Evolutionary conservation across 2,113 vertebrate species (phyloP).

Genomic region (Cyprinodon tularosa): DNA sequence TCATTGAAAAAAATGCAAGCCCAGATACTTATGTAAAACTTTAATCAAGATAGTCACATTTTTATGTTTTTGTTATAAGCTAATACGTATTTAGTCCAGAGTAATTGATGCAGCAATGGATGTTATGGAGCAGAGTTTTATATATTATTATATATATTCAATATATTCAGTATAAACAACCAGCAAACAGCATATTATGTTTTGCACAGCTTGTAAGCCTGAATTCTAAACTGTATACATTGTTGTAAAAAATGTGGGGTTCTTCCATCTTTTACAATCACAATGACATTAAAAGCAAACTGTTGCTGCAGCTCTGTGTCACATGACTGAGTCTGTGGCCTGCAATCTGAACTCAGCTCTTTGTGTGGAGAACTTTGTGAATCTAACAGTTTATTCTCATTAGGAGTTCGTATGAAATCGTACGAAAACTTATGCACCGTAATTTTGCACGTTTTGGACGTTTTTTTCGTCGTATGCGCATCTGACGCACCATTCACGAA

Average conservation of each 20-base stretch:
- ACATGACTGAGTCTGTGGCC: neutral
- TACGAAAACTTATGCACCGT: too few species aligned
- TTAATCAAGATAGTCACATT: neutral
- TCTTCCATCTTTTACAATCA: neutral
- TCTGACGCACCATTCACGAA: too few species aligned
- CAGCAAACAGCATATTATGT: neutral
- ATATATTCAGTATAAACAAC: neutral
- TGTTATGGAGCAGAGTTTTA: neutral
- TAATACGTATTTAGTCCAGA: too few species aligned
- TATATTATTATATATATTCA: neutral
- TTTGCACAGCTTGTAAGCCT: neutral
- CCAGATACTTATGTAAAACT: neutral
- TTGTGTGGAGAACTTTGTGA: neutral
- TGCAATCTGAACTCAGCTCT: neutral
- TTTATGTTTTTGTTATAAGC: too few species aligned
- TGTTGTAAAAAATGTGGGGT: too few species aligned
- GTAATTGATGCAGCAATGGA: too few species aligned
- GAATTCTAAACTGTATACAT: too few species aligned
- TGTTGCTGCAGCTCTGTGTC: neutral
- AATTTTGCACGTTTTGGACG: too few species aligned
- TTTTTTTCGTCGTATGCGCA: too few species aligned
- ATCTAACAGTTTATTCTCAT: too few species aligned
- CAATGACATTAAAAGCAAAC: neutral
- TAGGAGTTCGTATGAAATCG: too few species aligned
- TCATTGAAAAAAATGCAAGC: constrained; percentile 4